These are phyloP conservation scores for Podotricha telesiphe DNA, from an alignment of 2,888 invertebrate species.

Conservation along the genomic window DNA sequence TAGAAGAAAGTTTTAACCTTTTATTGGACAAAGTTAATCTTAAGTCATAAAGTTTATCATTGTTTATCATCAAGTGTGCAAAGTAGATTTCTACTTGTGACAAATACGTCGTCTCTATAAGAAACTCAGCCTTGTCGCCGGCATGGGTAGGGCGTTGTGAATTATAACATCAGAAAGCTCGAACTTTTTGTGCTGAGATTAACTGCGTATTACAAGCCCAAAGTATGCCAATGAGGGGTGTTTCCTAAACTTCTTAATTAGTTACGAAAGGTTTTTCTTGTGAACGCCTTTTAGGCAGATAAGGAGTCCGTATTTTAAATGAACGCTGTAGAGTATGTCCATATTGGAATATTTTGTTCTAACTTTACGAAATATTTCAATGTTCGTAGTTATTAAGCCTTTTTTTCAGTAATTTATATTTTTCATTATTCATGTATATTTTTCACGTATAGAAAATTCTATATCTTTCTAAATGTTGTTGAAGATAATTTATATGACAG, in stretches of 20 bases:
- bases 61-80: conserved; percentile 6
- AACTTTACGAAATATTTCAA: conserved; percentile 28
- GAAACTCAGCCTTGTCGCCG: conserved; percentile 73
- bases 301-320: conserved; percentile 36
- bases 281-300: conserved; percentile 39
- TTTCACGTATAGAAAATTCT: background rate
- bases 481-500: no score
- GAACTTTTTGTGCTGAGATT: conserved; percentile 76
- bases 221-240: conserved; percentile 77
- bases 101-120: conserved; percentile 69
- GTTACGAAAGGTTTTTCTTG: conserved; percentile 53
- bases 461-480: background rate
- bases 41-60: conserved; percentile 1
- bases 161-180: conserved; percentile 72
- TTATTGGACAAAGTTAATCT: background rate
- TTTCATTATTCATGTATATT: background rate
- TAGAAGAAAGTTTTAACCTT: background rate
- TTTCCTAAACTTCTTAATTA: conserved; percentile 75
- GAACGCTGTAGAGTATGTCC: conserved; percentile 23
- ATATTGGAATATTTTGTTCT: conserved; percentile 29
- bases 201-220: conserved; percentile 75
- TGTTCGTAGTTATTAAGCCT: conserved; percentile 10
- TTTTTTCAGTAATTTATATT: background rate
- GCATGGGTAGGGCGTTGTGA: conserved; percentile 65
- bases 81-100: conserved; percentile 54